phyloP scores from a whole-genome alignment of 1,140 invertebrate genomes.

The Thaumetopoea pityocampa region DNA sequence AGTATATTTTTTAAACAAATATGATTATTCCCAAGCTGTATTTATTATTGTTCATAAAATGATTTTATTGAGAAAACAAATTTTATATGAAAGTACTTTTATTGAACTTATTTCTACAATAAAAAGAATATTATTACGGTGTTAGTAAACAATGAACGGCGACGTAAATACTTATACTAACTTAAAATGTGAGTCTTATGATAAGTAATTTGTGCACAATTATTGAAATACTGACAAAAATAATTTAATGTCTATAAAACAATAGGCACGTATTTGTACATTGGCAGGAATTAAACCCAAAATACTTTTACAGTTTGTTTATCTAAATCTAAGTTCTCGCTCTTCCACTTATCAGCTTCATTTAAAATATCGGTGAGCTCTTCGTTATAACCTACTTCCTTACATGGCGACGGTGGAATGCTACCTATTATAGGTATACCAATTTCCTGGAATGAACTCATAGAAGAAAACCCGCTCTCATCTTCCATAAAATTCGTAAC shows the following conservation, averaged over 20 bases:
- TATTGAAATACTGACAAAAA: conserved; percentile 14
- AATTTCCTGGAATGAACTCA: conserved; percentile 88
- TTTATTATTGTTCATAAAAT: too few relatives aligned
- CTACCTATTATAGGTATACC: conserved; percentile 78
- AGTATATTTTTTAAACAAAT: too few relatives aligned
- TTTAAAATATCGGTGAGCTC: conserved; percentile 37
- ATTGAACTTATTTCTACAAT: too few relatives aligned
- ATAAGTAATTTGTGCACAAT: conserved; percentile 9
- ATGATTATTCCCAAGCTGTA: too few relatives aligned
- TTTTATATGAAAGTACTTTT: too few relatives aligned
- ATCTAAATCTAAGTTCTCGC: conserved; percentile 44
- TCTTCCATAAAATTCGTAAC: conserved; percentile 77
- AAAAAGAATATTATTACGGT: conserved; percentile 1
- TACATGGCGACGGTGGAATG: conserved; percentile 61
- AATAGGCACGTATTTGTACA: conserved; percentile 24
- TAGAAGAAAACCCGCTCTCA: conserved; percentile 88
- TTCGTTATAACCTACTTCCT: conserved; percentile 53
- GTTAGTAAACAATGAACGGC: conserved; percentile 4
- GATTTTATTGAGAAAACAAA: too few relatives aligned
- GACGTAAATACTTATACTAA: conserved; percentile 11
- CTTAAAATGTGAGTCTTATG: conserved; percentile 8
- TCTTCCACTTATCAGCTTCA: conserved; percentile 52
- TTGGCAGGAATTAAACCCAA: conserved; percentile 48
- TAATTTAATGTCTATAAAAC: conserved; percentile 14
- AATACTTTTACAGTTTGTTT: conserved; percentile 68